Base-by-base conservation (phyloP, 2,888 invertebrate genomes). In the Parnassius glacialis region DNA sequence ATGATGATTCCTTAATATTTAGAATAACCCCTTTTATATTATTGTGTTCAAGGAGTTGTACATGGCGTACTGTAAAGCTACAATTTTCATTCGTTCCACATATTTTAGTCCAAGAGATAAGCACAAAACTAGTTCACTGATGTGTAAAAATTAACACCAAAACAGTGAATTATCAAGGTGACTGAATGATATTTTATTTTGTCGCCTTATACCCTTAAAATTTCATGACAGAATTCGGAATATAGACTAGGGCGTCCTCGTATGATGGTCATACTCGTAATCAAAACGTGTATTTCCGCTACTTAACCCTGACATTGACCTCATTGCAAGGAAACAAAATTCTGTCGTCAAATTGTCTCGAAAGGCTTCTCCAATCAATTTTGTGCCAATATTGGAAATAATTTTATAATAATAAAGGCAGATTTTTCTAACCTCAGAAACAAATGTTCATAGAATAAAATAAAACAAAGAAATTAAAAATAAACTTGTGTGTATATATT, bases 51-150 rank as follows among this genome's bases (percentile, higher is more conserved):
- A 9, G 3, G 10, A 10, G 11, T 11, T 25, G 3, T 20, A 11
- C 12, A 12, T 20, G 20, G 12, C n/a, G 25, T 9, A n/a, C n/a
- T 9, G 42, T 48, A 25, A 10, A 9, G 47, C 59, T 50, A 57
- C 52, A 61, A 59, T 50, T 57, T 52, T 41, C 51, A 60, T 67
- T 55, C 62, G 65, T 41, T 64, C 65, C 44, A 62, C 59, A 9
- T n/a, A n/a, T 65, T 67, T 64, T 65, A 54, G 34, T 58, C 44
- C 44, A 16, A 25, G 16, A 41, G 62, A 66, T 64, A 64, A 64
- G 59, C 59, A 56, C 16, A 34, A 53, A 58, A 62, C 58, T 51
- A 55, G 62, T 51, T 20, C 45, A 25, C n/a, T n/a, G 45, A 54
- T 10, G 13, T 58, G 42, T 44, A 41, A 12, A 44, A 53, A 52